Conservation (phyloP, 2,888 invertebrate species). For the Eupithecia abbreviata region DNA sequence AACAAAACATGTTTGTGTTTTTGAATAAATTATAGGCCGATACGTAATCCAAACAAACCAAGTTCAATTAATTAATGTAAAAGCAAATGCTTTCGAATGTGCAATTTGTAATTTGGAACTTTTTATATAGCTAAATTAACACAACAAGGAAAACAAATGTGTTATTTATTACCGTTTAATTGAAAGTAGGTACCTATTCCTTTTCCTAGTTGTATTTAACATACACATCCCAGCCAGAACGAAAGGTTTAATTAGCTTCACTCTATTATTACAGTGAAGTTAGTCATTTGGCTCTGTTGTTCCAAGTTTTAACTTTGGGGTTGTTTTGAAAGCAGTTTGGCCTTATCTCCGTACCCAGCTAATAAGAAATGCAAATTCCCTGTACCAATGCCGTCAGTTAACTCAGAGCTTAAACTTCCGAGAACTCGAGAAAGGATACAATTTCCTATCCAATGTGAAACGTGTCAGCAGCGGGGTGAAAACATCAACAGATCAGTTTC, state of each 20-base stretch:
- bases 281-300: constrained; percentile 4
- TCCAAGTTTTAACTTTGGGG: constrained; percentile 10
- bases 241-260: background rate
- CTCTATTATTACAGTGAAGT: background rate
- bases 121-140: background rate
- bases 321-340: constrained; percentile 8
- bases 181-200: background rate
- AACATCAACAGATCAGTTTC: constrained; percentile 53
- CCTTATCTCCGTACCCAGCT: constrained; percentile 16
- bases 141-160: background rate
- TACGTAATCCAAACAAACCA: background rate
- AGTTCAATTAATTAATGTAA: background rate
- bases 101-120: background rate
- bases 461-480: constrained; percentile 44
- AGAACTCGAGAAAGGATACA: constrained; percentile 27
- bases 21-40: background rate
- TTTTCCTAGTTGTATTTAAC: background rate
- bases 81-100: background rate
- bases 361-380: constrained; percentile 21
- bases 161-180: background rate
- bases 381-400: constrained; percentile 16
- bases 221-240: background rate
- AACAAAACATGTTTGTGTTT: background rate
- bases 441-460: constrained; percentile 52
- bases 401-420: constrained; percentile 17